Base-by-base conservation (phyloP, 2,113 vertebrate genomes). In the Pitta sordida region DNA sequence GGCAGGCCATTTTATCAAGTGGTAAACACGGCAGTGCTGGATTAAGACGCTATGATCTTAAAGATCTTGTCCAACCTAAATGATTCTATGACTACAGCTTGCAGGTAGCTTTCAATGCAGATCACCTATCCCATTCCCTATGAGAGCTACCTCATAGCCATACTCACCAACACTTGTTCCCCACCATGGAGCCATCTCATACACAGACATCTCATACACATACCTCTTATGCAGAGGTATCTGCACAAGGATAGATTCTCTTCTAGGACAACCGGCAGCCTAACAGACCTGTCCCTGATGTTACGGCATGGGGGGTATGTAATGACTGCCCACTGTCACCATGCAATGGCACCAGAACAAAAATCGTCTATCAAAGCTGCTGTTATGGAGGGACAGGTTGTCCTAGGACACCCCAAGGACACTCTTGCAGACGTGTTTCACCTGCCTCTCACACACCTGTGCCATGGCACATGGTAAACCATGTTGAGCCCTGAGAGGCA, bases 291-390 rank as follows among this genome's bases (percentile, higher is more conserved):
- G 7, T 48, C 15, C 67, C 23, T n/a, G 20, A 19, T 26, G 29
- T 62, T 13, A n/a, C 0, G 2, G 56, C 48, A 53, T 1, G 14
- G 46, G 48, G 3, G 3, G 13, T 30, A 24, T 0, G 1, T 30
- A n/a, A 1, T 0, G 1, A 11, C 5, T 41, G 49, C 30, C 30
- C 32, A 11, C 10, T 39, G 26, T 30, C 23, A 51, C 18, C 37
- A 16, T 0, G 26, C 16, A 67, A 9, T 9, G 21, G 9, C n/a
- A 62, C 16, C 30, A 43, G 22, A 27, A 63, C 15, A 39, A 11
- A 51, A 3, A 30, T 56, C 15, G 27, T 7, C 44, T 56, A 15
- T 16, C 0, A 2, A 68, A 24, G 48, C 6, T 15, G 16, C 18
- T 46, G 59, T 65, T 53, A 36, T 0, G 18, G 48, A 67, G 23